Conservation (phyloP, 2,113 vertebrate genomes). For the Collichthys lucidus region DNA sequence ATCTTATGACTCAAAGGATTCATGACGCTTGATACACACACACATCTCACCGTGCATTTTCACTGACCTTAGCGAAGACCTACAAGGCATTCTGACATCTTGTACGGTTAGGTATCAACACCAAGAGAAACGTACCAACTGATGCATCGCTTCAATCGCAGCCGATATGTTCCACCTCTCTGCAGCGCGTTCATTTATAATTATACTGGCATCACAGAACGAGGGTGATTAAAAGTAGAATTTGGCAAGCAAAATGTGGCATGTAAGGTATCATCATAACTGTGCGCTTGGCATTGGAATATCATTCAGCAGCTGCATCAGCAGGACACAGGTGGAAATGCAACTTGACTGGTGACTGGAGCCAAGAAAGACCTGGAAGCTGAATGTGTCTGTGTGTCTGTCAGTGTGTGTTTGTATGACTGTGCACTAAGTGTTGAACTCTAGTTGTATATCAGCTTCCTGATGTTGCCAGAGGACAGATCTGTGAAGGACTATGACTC, state of each 20-base stretch:
- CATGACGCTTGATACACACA: constrained; percentile 2
- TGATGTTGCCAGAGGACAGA: constrained; percentile 34
- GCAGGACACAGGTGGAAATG: constrained; percentile 72
- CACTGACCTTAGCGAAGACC: constrained; percentile 29
- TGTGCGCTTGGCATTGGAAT: constrained; percentile 49
- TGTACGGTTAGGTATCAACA: constrained; percentile 1
- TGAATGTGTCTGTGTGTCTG: constrained; percentile 23
- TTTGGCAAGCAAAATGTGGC: constrained; percentile 62
- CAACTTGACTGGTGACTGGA: constrained; percentile 56
- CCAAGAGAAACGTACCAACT: constrained; percentile 5
- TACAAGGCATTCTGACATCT: constrained; percentile 11
- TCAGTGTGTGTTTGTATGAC: constrained; percentile 40
- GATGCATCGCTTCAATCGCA: constrained; percentile 43
- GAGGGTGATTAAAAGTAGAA: constrained; percentile 67
- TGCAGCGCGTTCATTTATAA: constrained; percentile 47
- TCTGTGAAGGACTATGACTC: constrained; percentile 21
- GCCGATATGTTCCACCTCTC: constrained; percentile 38
- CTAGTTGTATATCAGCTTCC: constrained; percentile 36
- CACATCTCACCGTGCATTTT: constrained; percentile 8
- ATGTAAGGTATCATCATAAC: constrained; percentile 71
- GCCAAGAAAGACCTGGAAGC: constrained; percentile 73
- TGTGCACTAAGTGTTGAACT: constrained; percentile 33
- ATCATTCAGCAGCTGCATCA: constrained; percentile 76
- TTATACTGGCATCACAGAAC: constrained; percentile 41
- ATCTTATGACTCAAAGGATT: constrained; percentile 30